These are phyloP conservation scores for Python bivittatus DNA, from an alignment of 2,113 vertebrate species.

Conservation along the genomic window DNA sequence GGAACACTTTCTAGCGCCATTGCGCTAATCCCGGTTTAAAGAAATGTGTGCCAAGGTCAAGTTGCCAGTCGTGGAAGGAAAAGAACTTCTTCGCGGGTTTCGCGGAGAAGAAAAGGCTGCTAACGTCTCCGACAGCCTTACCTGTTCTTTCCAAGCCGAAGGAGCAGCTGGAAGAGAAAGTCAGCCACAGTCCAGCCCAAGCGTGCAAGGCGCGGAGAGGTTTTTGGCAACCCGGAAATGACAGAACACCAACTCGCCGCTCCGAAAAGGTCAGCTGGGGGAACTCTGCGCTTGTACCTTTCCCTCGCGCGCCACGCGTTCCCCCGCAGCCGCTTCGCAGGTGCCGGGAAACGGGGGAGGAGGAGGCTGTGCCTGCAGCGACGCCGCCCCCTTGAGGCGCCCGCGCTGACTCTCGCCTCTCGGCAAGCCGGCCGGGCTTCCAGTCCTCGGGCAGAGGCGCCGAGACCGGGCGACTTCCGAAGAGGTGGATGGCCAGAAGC, in stretches of 20 bases:
- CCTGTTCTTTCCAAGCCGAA: neutral
- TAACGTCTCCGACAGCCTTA: neutral
- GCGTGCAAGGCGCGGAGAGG: too few species aligned
- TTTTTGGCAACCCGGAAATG: slow-evolving; percentile 12
- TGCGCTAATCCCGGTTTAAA: neutral
- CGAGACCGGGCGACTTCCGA: neutral
- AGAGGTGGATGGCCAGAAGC: neutral
- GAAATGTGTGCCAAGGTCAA: neutral
- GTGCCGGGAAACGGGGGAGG: neutral
- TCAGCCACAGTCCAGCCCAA: neutral
- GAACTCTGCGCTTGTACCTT: neutral
- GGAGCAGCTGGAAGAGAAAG: neutral
- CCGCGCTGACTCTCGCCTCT: neutral
- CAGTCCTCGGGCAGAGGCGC: neutral
- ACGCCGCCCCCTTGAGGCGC: neutral
- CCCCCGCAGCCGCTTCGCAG: neutral
- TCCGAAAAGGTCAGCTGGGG: neutral
- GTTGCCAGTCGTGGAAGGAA: neutral
- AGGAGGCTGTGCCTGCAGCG: neutral
- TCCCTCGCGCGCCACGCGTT: too few species aligned
- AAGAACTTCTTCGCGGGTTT: neutral
- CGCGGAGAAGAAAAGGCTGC: neutral
- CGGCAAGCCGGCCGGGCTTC: too few species aligned
- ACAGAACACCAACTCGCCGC: neutral
- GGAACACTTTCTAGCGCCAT: neutral